These are phyloP conservation scores for Labeo calbasu DNA, from an alignment of 2,797 vertebrate species.

Conservation along the genomic window DNA sequence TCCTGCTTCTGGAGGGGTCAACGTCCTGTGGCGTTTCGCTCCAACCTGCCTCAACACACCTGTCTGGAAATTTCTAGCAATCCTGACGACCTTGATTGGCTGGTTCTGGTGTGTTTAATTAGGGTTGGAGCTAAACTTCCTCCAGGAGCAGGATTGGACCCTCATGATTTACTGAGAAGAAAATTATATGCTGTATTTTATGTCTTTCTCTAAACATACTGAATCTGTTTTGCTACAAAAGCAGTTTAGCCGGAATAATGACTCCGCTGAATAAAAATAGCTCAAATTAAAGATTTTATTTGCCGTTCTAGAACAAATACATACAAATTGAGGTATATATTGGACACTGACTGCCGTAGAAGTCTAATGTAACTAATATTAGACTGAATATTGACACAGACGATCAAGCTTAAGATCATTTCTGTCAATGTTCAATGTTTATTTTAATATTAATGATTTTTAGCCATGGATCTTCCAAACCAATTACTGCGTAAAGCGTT, in stretches of 20 bases:
- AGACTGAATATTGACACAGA: not conserved
- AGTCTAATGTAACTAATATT: not conserved
- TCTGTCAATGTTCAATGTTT: not conserved
- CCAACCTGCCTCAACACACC: not conserved
- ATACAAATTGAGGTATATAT: not conserved
- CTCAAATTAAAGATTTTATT: not conserved
- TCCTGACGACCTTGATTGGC: not conserved
- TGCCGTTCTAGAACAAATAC: not conserved
- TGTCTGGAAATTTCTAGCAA: not conserved
- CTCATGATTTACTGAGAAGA: not conserved
- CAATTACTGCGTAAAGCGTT: no score
- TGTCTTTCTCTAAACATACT: not conserved
- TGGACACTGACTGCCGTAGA: not conserved
- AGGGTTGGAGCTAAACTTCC: not conserved
- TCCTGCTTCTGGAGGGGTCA: not conserved
- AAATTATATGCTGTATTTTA: not conserved
- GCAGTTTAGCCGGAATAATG: not conserved
- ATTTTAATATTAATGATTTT: not conserved
- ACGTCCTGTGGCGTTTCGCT: not conserved
- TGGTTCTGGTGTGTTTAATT: not conserved
- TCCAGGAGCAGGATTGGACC: not conserved
- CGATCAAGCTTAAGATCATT: not conserved
- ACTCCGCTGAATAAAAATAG: not conserved
- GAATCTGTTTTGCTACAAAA: not conserved
- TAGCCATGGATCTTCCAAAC: not conserved